Percentiles rank a stretch among this genome's conserved stretches.
phyloP scores from a whole-genome alignment of 2,113 vertebrate species.

The Sceloporus undulatus region DNA sequence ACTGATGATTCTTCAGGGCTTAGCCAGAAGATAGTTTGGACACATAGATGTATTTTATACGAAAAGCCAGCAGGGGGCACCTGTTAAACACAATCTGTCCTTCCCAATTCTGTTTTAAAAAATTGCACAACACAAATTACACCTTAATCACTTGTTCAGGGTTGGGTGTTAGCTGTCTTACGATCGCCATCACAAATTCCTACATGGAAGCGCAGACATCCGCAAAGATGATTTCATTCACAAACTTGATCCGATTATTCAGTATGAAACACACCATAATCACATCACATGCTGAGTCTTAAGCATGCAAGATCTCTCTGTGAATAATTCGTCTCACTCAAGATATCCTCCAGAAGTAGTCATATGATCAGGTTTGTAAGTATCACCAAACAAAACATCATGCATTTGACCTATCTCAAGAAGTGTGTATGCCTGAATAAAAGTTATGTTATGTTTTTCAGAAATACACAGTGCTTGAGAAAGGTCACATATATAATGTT shows the following conservation, averaged over 20 bases:
- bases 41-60: no score
- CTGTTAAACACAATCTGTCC: background rate
- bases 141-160: background rate
- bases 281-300: background rate
- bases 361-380: background rate
- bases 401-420: background rate
- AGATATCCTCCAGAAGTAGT: background rate
- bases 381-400: background rate
- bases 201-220: background rate
- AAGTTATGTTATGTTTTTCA: no score
- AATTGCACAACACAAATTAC: background rate
- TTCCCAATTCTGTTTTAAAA: background rate
- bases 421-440: no score
- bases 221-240: background rate
- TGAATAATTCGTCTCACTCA: background rate
- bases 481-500: no score
- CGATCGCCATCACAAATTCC: background rate
- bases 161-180: background rate
- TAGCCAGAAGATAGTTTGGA: background rate
- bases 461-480: no score
- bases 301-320: background rate
- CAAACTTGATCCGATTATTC: background rate
- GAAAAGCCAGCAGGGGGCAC: conserved; percentile 23
- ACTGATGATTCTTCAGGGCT: conserved; percentile 44
- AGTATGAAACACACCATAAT: background rate